These are phyloP conservation scores for Andrena bucephala DNA, from an alignment of 2,888 invertebrate species.

Conservation along the genomic window DNA sequence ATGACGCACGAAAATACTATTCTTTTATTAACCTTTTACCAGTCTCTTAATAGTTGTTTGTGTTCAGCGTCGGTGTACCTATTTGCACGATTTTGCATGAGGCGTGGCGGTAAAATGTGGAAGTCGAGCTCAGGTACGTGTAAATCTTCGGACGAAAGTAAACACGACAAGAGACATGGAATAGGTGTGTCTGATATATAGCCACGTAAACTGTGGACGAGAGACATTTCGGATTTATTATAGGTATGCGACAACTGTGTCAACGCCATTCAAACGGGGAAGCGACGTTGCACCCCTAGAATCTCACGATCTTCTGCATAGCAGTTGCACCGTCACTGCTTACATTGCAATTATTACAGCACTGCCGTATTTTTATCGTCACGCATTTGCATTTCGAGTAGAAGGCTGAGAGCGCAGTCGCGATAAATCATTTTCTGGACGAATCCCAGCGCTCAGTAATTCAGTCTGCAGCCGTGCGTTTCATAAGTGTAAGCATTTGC, in stretches of 20 bases:
- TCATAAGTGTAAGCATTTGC: neutral
- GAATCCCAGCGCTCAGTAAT: neutral
- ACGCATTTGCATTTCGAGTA: slow-evolving; percentile 44
- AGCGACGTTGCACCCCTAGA: slow-evolving; percentile 40
- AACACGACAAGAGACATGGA: slow-evolving; percentile 17
- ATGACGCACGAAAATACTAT: no score
- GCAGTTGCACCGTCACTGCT: slow-evolving; percentile 39
- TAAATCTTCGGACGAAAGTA: slow-evolving; percentile 39
- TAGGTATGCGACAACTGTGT: slow-evolving; percentile 49
- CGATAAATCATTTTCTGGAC: slow-evolving; percentile 53
- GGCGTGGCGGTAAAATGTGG: no score
- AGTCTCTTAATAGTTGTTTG: no score
- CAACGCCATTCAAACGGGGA: slow-evolving; percentile 49
- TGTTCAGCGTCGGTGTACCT: no score
- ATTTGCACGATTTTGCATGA: no score
- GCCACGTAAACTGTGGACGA: slow-evolving; percentile 37
- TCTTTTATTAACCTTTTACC: no score
- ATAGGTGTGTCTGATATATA: slow-evolving; percentile 32
- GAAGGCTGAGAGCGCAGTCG: neutral
- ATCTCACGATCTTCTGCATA: slow-evolving; percentile 42
- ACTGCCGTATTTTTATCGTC: slow-evolving; percentile 33
- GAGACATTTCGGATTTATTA: slow-evolving; percentile 54
- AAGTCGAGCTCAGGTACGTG: no score
- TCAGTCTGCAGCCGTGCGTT: slow-evolving; percentile 4
- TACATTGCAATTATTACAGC: slow-evolving; percentile 61